Conservation (phyloP, 2,113 vertebrate genomes). For the Malurus alboscapulatus region DNA sequence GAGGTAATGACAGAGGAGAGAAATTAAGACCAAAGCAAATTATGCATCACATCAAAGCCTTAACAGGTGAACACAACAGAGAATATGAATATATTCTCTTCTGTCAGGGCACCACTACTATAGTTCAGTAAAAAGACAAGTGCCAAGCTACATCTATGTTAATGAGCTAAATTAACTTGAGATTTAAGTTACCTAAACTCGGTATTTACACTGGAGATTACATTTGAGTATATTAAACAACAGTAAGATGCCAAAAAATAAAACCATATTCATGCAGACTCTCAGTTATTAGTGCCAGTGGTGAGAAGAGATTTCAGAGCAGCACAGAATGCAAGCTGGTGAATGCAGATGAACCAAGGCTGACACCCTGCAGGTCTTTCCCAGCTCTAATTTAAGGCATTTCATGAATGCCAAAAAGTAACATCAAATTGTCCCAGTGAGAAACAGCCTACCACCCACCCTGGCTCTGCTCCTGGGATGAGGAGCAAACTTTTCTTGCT, state of each 20-base stretch:
- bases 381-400: neutral
- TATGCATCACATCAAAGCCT: neutral
- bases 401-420: neutral
- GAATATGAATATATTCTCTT: neutral
- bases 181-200: neutral
- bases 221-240: neutral
- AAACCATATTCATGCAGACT: neutral
- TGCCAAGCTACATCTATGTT: neutral
- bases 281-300: neutral
- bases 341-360: neutral
- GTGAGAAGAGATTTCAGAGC: neutral
- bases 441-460: neutral
- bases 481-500: neutral
- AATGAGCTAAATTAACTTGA: neutral
- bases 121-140: neutral
- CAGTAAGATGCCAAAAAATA: neutral
- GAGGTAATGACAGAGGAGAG: neutral
- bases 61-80: neutral
- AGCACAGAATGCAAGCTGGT: neutral
- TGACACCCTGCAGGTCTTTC: neutral
- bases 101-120: neutral
- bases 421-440: neutral
- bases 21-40: neutral
- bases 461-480: neutral
- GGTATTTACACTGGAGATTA: neutral